phyloP scores from a whole-genome alignment of 2,113 vertebrate genomes.

The human region DNA sequence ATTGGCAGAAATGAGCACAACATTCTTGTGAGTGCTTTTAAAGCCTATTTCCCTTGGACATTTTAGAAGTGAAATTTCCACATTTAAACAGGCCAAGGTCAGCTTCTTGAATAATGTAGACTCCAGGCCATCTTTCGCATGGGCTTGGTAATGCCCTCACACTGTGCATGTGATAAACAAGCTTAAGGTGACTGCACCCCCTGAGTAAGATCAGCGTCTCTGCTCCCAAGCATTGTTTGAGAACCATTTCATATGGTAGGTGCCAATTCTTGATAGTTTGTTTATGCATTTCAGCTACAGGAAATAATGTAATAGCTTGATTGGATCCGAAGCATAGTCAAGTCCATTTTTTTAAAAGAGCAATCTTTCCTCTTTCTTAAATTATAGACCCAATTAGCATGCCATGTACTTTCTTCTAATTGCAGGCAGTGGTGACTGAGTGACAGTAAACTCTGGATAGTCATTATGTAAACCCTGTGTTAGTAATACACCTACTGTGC shows the following conservation, averaged over 20 bases:
- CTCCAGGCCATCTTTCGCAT: neutral
- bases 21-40: neutral
- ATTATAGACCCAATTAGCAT: neutral
- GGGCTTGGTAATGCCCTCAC: neutral
- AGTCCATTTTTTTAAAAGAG: neutral
- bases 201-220: neutral
- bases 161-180: neutral
- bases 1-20: neutral
- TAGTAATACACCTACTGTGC: neutral
- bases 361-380: neutral
- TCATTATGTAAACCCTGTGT: neutral
- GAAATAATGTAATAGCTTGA: neutral
- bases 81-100: neutral
- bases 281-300: neutral
- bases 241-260: neutral
- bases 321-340: neutral
- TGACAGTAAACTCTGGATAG: neutral
- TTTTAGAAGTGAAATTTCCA: constrained; percentile 22
- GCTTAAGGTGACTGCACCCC: neutral
- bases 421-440: neutral
- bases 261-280: neutral
- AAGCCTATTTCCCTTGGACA: neutral
- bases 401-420: neutral
- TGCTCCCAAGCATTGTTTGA: neutral
- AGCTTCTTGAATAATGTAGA: neutral